These are phyloP conservation scores for Anastatus disparis DNA, from an alignment of 1,140 invertebrate species.

Conservation along the genomic window DNA sequence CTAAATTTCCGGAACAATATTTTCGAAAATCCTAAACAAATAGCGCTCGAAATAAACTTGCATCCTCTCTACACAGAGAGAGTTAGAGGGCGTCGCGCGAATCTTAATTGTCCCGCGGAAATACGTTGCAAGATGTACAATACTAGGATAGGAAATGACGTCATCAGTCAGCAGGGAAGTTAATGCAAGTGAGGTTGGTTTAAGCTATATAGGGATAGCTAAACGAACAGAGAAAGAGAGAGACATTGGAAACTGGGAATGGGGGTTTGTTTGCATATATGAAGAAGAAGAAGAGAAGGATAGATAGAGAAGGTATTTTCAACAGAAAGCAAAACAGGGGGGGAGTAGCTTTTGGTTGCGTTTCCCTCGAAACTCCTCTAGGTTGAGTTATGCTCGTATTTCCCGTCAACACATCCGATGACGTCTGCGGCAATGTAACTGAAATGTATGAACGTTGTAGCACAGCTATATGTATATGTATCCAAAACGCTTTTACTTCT, in stretches of 20 bases:
- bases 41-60: slow-evolving; percentile 6
- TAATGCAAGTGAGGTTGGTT: slow-evolving; percentile 42
- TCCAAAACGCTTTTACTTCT: too few relatives aligned
- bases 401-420: slow-evolving; percentile 65
- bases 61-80: too few relatives aligned
- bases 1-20: too few relatives aligned
- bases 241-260: background rate
- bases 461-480: too few relatives aligned
- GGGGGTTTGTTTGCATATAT: slow-evolving; percentile 10
- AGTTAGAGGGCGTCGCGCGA: slow-evolving; percentile 27
- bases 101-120: slow-evolving; percentile 58
- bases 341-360: slow-evolving; percentile 34
- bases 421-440: slow-evolving; percentile 64
- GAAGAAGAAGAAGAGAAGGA: slow-evolving; percentile 38
- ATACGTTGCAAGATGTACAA: slow-evolving; percentile 57
- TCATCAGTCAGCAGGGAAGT: slow-evolving; percentile 56
- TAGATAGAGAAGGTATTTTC: slow-evolving; percentile 34
- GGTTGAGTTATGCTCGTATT: slow-evolving; percentile 65
- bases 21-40: too few relatives aligned
- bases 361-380: too few relatives aligned
- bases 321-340: slow-evolving; percentile 11
- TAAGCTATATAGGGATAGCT: background rate
- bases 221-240: slow-evolving; percentile 5
- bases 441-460: slow-evolving; percentile 63
- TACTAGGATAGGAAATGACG: slow-evolving; percentile 59